Conservation (phyloP, 2,888 invertebrate genomes). For the Germaria angustata region DNA sequence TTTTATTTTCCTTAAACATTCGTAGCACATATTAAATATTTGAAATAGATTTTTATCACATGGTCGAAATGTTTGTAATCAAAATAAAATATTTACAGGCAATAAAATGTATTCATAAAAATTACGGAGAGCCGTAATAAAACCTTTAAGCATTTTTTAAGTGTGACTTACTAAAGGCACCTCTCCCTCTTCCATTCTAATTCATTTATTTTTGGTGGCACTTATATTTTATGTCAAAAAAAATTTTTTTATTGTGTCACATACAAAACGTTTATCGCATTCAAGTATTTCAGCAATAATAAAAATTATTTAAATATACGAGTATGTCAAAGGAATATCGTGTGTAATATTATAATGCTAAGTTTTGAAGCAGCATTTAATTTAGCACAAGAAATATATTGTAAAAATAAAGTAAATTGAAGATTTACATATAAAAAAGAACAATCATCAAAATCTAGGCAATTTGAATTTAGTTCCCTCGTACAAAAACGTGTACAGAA, state of each 20-base stretch:
- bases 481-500: too few relatives aligned
- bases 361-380: background rate
- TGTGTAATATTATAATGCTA: background rate
- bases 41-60: too few relatives aligned
- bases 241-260: conserved; percentile 21
- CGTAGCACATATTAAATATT: too few relatives aligned
- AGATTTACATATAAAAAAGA: too few relatives aligned
- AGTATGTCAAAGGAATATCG: background rate
- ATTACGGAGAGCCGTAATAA: background rate
- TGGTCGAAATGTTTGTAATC: too few relatives aligned
- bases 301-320: too few relatives aligned
- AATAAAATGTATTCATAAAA: background rate
- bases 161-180: background rate
- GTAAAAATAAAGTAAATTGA: background rate
- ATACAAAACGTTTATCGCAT: background rate
- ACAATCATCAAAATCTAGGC: too few relatives aligned
- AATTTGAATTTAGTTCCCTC: too few relatives aligned
- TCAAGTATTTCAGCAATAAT: background rate
- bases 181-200: background rate
- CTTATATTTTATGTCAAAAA: conserved; percentile 3
- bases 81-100: background rate
- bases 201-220: conserved; percentile 3
- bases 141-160: background rate
- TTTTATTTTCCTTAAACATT: too few relatives aligned
- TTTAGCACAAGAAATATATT: background rate